Evolutionary conservation across 2,113 vertebrate genomes (phyloP).

Genomic region (Loxodonta africana): DNA sequence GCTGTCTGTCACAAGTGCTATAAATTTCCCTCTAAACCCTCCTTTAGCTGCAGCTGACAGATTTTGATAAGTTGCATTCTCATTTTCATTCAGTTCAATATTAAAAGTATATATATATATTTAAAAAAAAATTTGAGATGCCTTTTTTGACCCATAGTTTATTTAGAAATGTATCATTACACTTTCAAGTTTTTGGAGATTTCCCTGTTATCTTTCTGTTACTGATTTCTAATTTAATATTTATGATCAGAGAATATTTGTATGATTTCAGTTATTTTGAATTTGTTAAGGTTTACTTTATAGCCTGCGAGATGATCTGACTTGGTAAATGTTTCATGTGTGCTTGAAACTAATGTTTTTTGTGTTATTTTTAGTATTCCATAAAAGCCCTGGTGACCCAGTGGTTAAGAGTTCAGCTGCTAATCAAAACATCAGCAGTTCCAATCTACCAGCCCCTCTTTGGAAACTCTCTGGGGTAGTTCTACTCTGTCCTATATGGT

Average conservation of each 20-base stretch:
- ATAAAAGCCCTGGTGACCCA: too few species aligned
- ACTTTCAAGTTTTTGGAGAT: too few species aligned
- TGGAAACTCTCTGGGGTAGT: too few species aligned
- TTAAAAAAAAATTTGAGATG: background rate
- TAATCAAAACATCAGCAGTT: too few species aligned
- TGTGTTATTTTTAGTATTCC: too few species aligned
- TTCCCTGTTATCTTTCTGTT: too few species aligned
- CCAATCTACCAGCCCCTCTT: too few species aligned
- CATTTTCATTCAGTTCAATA: background rate
- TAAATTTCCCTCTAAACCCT: background rate
- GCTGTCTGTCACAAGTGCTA: background rate
- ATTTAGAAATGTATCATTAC: background rate
- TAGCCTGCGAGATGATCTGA: background rate
- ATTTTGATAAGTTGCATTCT: conserved; percentile 2
- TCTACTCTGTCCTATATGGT: too few species aligned
- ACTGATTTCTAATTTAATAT: too few species aligned
- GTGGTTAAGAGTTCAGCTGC: too few species aligned
- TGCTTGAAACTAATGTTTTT: too few species aligned
- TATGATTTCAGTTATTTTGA: background rate
- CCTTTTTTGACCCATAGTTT: background rate
- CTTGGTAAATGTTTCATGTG: background rate
- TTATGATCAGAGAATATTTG: too few species aligned
- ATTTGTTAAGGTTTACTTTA: background rate
- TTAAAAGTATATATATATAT: background rate
- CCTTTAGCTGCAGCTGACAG: background rate